Conservation (phyloP, 2,888 invertebrate genomes). For the Drosophila quinaria region DNA sequence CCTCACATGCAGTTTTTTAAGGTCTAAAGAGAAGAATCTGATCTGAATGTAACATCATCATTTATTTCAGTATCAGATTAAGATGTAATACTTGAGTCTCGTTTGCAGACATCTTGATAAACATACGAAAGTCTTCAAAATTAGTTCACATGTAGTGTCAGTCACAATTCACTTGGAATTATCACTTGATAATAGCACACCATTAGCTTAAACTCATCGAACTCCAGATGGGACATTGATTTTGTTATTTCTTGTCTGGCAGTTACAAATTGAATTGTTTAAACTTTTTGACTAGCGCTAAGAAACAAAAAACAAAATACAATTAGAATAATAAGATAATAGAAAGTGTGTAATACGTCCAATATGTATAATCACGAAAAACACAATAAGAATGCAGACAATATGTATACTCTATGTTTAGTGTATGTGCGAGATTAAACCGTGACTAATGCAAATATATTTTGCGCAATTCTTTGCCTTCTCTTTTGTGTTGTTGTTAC, state of each 20-base stretch:
- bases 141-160: constrained; percentile 30
- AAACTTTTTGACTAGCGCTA: constrained; percentile 51
- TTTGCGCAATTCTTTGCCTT: constrained; percentile 32
- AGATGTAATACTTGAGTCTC: not conserved
- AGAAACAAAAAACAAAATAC: not conserved
- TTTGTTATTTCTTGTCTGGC: constrained; percentile 39
- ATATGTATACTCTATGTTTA: constrained; percentile 70
- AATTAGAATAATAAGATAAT: not conserved
- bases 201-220: constrained; percentile 28
- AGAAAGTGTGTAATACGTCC: constrained; percentile 35
- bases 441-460: constrained; percentile 41
- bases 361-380: constrained; percentile 48
- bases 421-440: constrained; percentile 36
- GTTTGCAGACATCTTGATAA: constrained; percentile 27
- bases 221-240: constrained; percentile 40
- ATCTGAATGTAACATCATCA: not conserved
- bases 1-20: no score
- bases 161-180: constrained; percentile 13
- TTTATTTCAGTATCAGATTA: not conserved
- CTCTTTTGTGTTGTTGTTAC: constrained; percentile 67
- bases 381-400: constrained; percentile 44
- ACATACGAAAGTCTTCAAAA: constrained; percentile 24
- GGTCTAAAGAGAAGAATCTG: no score
- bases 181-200: constrained; percentile 53
- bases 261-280: constrained; percentile 15